phyloP scores from a whole-genome alignment of 2,797 vertebrate genomes.

The Kryptolebias ocellatus region DNA sequence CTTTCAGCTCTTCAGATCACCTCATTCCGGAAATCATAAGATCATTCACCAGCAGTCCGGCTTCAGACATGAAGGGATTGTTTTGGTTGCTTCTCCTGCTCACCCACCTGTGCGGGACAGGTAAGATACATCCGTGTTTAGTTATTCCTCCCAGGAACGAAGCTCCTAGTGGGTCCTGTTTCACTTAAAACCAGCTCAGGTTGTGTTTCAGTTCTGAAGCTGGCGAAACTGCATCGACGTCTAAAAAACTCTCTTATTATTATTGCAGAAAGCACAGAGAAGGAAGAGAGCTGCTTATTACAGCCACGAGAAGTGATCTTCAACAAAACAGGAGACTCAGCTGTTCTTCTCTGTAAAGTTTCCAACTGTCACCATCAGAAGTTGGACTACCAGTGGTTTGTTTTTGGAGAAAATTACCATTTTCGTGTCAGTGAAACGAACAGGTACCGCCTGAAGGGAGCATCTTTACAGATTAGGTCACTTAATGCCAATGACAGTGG shows the following conservation, averaged over 20 bases:
- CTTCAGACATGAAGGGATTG: slow-evolving; percentile 53
- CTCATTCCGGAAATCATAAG: slow-evolving; percentile 41
- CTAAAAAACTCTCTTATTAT: background rate
- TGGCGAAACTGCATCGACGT: background rate
- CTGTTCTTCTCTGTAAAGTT: slow-evolving; percentile 49
- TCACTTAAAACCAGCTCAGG: background rate
- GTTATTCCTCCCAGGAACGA: background rate
- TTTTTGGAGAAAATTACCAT: slow-evolving; percentile 42
- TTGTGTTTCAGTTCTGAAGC: background rate
- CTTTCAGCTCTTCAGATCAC: slow-evolving; percentile 32
- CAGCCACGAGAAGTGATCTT: slow-evolving; percentile 31
- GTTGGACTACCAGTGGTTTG: slow-evolving; percentile 56
- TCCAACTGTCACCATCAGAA: fast-evolving
- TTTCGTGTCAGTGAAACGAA: background rate
- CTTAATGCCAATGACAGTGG: slow-evolving; percentile 71
- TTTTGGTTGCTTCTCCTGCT: slow-evolving; percentile 57
- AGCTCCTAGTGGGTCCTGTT: background rate
- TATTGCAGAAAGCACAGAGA: slow-evolving; percentile 36
- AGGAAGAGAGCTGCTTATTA: background rate
- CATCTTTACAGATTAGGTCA: slow-evolving; percentile 53
- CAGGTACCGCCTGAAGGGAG: slow-evolving; percentile 18
- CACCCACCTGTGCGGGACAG: slow-evolving; percentile 29
- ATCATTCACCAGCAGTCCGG: slow-evolving; percentile 41
- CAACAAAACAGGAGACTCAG: slow-evolving; percentile 8
- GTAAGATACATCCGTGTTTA: slow-evolving; percentile 40